Conservation (phyloP, 64 coral and sea anemone species). For the Pocillopora damicornis region DNA sequence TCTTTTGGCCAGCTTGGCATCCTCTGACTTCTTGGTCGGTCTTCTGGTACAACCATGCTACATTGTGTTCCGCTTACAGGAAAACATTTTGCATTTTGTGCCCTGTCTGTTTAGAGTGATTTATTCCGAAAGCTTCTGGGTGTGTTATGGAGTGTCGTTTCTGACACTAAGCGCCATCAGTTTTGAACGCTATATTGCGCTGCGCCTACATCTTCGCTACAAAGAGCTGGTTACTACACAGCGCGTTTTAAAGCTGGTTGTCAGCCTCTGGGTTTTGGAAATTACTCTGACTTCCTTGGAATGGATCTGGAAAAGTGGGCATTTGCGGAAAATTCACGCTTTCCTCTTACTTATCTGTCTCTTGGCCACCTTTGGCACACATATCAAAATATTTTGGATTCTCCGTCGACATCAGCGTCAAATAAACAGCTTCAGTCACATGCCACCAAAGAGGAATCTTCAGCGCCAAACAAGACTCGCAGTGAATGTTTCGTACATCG, state of each 20-base stretch:
- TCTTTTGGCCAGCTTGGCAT: constrained; percentile 63
- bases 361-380: constrained; percentile 28
- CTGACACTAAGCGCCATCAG: constrained; percentile 77
- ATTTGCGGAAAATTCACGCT: constrained; percentile 48
- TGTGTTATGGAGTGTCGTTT: constrained; percentile 77
- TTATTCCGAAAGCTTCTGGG: constrained; percentile 90
- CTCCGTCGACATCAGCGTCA: constrained; percentile 64
- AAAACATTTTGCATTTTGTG: constrained; percentile 51
- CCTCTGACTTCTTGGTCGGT: constrained; percentile 64
- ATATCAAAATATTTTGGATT: constrained; percentile 61
- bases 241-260: constrained; percentile 1
- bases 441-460: not conserved
- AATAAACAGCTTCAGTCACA: constrained; percentile 44
- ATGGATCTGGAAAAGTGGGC: constrained; percentile 38
- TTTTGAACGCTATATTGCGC: constrained; percentile 50
- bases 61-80: constrained; percentile 53
- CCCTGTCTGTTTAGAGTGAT: constrained; percentile 68
- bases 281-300: constrained; percentile 5
- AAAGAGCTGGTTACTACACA: constrained; percentile 47
- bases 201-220: constrained; percentile 64
- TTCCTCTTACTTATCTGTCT: constrained; percentile 36
- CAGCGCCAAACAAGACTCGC: constrained; percentile 63
- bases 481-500: constrained; percentile 67
- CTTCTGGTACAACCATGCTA: constrained; percentile 78
- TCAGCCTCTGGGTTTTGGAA: constrained; percentile 56